Conservation (phyloP, 1,140 invertebrate species). For the Hylaeus volcanicus region DNA sequence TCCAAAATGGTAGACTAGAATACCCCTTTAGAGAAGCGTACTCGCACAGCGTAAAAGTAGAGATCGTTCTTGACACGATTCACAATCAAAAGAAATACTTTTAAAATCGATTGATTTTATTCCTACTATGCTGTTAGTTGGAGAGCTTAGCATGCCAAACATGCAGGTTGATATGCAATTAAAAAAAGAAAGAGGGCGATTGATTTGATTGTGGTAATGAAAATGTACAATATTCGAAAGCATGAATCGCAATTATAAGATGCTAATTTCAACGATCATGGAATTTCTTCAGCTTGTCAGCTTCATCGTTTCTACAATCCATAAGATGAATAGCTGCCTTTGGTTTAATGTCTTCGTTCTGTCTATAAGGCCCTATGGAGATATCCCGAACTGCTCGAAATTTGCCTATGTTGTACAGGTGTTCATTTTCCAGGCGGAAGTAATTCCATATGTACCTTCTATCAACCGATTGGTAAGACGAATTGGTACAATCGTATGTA, state of each 20-base stretch:
- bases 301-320: conserved; percentile 35
- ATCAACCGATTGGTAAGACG: conserved; percentile 61
- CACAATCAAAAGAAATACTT: no score
- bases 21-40: no score
- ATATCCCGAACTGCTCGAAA: conserved; percentile 92
- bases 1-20: no score
- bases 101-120: not conserved
- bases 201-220: conserved; percentile 10
- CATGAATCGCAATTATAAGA: conserved; percentile 25
- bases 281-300: conserved; percentile 21
- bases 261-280: conserved; percentile 56
- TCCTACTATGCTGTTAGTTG: not conserved
- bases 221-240: not conserved
- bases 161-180: conserved; percentile 23
- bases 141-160: conserved; percentile 16
- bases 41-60: no score
- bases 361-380: conserved; percentile 89
- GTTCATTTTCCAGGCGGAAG: conserved; percentile 96
- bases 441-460: conserved; percentile 94
- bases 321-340: conserved; percentile 42
- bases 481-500: conserved; percentile 24
- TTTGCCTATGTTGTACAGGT: conserved; percentile 96
- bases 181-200: conserved; percentile 6
- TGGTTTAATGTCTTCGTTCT: conserved; percentile 76
- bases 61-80: no score